A percentile compares a stretch with the other conserved stretches of the same genome.
Conservation (phyloP, 2,113 vertebrate species). For the Kryptolebias marmoratus region DNA sequence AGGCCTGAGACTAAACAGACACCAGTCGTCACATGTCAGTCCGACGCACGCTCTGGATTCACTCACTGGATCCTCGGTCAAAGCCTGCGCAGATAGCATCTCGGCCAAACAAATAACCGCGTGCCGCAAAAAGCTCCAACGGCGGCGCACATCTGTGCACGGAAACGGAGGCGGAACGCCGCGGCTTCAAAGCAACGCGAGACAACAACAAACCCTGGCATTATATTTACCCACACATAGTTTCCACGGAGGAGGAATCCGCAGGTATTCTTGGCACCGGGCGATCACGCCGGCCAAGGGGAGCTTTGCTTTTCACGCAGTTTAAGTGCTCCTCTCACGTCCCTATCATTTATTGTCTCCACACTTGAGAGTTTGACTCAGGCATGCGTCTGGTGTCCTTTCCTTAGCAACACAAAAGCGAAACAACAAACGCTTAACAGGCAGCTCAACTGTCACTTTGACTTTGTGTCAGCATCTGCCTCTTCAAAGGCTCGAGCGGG, state of each 20-base stretch:
- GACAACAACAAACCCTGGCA: slow-evolving; percentile 60
- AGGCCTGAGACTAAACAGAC: slow-evolving; percentile 45
- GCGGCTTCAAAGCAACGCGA: slow-evolving; percentile 52
- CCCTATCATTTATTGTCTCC: slow-evolving; percentile 19
- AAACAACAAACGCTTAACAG: slow-evolving; percentile 27
- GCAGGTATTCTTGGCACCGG: slow-evolving; percentile 37
- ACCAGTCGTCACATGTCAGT: slow-evolving; percentile 40
- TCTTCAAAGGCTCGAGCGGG: slow-evolving; percentile 63
- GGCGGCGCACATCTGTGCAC: slow-evolving; percentile 57
- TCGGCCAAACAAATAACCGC: slow-evolving; percentile 63
- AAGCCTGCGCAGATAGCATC: slow-evolving; percentile 44
- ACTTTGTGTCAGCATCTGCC: slow-evolving; percentile 48
- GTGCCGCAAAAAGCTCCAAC: slow-evolving; percentile 39
- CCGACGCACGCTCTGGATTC: slow-evolving; percentile 27
- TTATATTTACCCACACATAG: slow-evolving; percentile 49
- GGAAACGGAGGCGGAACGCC: slow-evolving; percentile 26
- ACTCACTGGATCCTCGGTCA: slow-evolving; percentile 12
- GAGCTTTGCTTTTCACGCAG: slow-evolving; percentile 15
- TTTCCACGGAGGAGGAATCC: slow-evolving; percentile 37
- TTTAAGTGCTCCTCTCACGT: slow-evolving; percentile 27
- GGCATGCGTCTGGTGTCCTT: slow-evolving; percentile 16
- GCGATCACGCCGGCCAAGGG: slow-evolving; percentile 20
- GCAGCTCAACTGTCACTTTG: slow-evolving; percentile 49
- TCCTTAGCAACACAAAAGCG: slow-evolving; percentile 12
- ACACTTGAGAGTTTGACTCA: slow-evolving; percentile 30